Percentiles rank a stretch among this genome's conserved stretches.
Conservation (phyloP, 2,888 invertebrate species). For the Ferdinandea cuprea region DNA sequence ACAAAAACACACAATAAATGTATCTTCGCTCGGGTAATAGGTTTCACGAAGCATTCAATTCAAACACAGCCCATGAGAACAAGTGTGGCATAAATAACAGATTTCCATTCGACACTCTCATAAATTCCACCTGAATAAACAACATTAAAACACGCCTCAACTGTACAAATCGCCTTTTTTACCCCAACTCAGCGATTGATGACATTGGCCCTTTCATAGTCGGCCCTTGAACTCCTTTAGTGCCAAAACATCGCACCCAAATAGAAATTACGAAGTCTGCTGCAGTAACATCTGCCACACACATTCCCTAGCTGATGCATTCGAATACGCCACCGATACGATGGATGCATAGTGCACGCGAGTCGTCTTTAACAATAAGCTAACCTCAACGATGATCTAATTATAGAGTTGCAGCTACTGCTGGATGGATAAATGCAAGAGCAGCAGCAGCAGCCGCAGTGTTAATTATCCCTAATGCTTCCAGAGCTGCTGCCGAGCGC, state of each 20-base stretch:
- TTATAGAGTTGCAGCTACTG: constrained; percentile 43
- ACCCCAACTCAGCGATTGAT: constrained; percentile 22
- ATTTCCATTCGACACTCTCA: too few species aligned
- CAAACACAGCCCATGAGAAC: too few species aligned
- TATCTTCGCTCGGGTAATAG: too few species aligned
- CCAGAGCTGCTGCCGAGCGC: constrained; percentile 13
- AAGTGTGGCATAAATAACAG: too few species aligned
- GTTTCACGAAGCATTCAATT: too few species aligned
- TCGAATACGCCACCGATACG: constrained; percentile 10
- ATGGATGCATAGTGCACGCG: constrained; percentile 56
- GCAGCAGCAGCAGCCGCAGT: constrained; percentile 28
- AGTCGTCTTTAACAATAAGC: constrained; percentile 36
- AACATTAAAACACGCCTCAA: too few species aligned
- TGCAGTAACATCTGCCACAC: constrained; percentile 55
- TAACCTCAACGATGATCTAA: constrained; percentile 70
- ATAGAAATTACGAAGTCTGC: constrained; percentile 31
- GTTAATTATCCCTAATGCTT: constrained; percentile 68
- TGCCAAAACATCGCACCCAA: constrained; percentile 51
- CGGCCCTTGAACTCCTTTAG: constrained; percentile 65
- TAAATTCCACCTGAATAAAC: background rate
- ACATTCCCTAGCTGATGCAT: constrained; percentile 42
- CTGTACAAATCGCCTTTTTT: too few species aligned
- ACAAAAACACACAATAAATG: too few species aligned
- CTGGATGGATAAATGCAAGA: constrained; percentile 36
- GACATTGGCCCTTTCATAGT: constrained; percentile 60